Percentiles rank a stretch among this genome's conserved stretches.
Evolutionary conservation across 2,888 invertebrate genomes (phyloP).

Genomic region (Malacosoma neustria): DNA sequence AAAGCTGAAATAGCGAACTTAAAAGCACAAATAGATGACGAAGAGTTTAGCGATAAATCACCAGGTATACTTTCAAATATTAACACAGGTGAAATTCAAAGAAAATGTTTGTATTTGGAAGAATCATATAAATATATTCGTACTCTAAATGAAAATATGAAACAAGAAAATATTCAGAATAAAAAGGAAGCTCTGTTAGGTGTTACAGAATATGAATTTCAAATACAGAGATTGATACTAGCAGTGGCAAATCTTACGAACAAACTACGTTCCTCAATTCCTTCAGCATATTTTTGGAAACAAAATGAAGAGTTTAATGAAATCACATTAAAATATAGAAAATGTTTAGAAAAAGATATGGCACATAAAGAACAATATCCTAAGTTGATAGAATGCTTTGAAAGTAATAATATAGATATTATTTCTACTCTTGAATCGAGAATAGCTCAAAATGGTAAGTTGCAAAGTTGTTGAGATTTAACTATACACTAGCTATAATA

Average conservation of each 20-base stretch:
- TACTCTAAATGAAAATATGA: conserved; percentile 67
- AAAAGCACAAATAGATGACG: conserved; percentile 36
- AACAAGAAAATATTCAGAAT: conserved; percentile 60
- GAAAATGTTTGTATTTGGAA: conserved; percentile 58
- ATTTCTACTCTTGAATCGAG: conserved; percentile 48
- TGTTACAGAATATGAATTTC: conserved; percentile 49
- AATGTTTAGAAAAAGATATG: conserved; percentile 35
- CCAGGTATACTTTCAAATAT: conserved; percentile 42
- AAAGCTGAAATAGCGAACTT: conserved; percentile 58
- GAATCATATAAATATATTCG: conserved; percentile 55
- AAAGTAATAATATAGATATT: conserved; percentile 44
- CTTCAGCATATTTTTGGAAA: conserved; percentile 63
- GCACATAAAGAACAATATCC: conserved; percentile 22
- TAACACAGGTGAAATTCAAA: conserved; percentile 32
- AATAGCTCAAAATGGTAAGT: conserved; percentile 14
- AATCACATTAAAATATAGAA: conserved; percentile 66
- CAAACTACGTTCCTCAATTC: conserved; percentile 60
- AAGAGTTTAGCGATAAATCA: conserved; percentile 48
- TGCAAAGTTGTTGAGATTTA: too few relatives aligned
- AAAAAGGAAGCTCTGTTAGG: conserved; percentile 59
- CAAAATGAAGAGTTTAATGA: conserved; percentile 68
- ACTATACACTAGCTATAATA: too few relatives aligned
- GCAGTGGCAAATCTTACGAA: conserved; percentile 51
- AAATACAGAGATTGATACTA: conserved; percentile 53
- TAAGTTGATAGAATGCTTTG: conserved; percentile 25